A percentile compares a stretch with the other conserved stretches of the same genome.
Conservation (phyloP, 2,113 vertebrate species). For the Poeciliopsis retropinna region DNA sequence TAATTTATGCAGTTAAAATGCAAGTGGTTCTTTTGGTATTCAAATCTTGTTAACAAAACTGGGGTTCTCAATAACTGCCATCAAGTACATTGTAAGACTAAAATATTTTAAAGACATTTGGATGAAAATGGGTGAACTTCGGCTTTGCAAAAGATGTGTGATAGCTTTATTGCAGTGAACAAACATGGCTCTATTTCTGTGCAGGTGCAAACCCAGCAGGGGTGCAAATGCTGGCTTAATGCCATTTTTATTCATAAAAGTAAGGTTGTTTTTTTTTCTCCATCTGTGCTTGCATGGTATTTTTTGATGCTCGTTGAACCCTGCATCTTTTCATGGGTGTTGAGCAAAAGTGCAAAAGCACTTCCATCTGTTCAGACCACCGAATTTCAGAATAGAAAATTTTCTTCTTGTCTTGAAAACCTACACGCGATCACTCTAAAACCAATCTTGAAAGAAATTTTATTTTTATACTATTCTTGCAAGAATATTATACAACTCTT, state of each 20-base stretch:
- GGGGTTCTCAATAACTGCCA: background rate
- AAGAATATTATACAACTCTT: background rate
- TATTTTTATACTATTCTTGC: background rate
- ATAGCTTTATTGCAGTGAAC: background rate
- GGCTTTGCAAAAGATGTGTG: background rate
- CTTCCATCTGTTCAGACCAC: background rate
- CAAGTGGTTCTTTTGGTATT: too few relatives aligned
- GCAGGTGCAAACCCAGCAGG: conserved; percentile 10
- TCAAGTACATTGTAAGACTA: background rate
- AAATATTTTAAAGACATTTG: background rate
- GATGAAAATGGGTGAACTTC: background rate
- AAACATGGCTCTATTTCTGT: conserved; percentile 5
- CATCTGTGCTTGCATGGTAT: background rate
- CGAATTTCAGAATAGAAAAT: conserved; percentile 10
- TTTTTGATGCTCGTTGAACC: background rate
- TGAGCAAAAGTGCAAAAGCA: conserved; percentile 9
- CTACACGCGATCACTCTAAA: background rate
- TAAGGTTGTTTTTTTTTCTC: background rate
- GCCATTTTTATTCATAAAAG: conserved; percentile 15
- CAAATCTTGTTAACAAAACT: too few relatives aligned
- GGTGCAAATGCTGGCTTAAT: background rate
- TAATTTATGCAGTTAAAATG: too few relatives aligned
- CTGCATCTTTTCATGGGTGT: background rate
- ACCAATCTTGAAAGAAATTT: background rate
- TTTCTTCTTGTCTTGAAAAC: background rate